Evolutionary conservation across 2,888 invertebrate species (phyloP), one percentile per base, ranked within the genome.

Genomic region (Odontocerum albicorne): DNA sequence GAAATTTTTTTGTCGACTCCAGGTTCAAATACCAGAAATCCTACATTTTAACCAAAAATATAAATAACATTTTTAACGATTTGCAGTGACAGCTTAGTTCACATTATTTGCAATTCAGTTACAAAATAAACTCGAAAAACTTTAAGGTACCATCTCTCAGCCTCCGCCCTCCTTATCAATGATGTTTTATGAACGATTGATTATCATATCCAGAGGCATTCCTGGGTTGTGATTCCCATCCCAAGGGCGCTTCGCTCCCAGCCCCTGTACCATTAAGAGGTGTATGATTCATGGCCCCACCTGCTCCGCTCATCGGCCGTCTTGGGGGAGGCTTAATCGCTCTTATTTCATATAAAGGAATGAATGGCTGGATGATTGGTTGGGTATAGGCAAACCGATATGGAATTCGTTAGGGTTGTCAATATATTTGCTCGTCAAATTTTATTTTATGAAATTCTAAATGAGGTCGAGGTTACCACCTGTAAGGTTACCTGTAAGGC

Each of bases 161-260:
- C n/a, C 20, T 19, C 35, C 51, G 15, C n/a, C 42, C 16, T 15
- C 20, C 19, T 57, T 57, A 60, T 60, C 60, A 51, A 53, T 51
- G 57, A 55, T 57, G 55, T 60, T 60, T 58, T 60, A 60, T 60
- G 56, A 60, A 57, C 60, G 60, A 60, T 60, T 60, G 60, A 60
- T 60, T 60, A 60, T 60, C 57, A 59, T 59, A 59, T 59, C 59
- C 43, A 50, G 42, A 49, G 40, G 49, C 49, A 27, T 33, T 47
- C 13, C 22, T 35, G 42, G 45, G 49, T 27, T 43, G 45, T 36
- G 36, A 38, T 42, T 31, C 21, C 27, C 42, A 42, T 21, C 20
- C 39, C 21, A 19, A 38, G 21, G 43, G 8, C 21, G 35, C 31
- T 4, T 16, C 38, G 19, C 19, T 20, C 42, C 32, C 43, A 53